Evolutionary conservation across 2,797 vertebrate genomes (phyloP).

Genomic region (Notolepis coatsorum): DNA sequence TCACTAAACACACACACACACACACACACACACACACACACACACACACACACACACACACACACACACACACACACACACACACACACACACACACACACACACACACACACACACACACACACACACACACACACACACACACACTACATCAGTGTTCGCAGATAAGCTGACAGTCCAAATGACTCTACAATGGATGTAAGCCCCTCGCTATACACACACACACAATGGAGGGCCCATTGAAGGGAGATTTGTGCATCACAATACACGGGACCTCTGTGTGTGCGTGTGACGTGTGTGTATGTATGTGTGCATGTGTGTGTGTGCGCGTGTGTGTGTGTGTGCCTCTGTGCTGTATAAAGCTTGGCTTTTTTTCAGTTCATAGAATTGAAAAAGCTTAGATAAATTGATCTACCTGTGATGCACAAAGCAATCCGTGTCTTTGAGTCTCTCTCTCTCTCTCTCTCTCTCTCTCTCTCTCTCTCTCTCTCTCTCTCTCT

Average conservation of each 20-base stretch:
- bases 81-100: not conserved
- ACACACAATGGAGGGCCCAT: conserved; percentile 58
- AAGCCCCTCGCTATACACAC: conserved; percentile 64
- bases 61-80: not conserved
- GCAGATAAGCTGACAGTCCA: conserved; percentile 60
- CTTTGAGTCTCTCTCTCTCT: not conserved
- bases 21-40: not conserved
- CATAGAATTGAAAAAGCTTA: conserved; percentile 28
- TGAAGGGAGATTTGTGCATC: conserved; percentile 63
- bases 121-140: not conserved
- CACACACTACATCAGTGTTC: too few species aligned
- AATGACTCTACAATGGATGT: conserved; percentile 63
- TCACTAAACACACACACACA: not conserved
- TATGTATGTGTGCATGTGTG: conserved; percentile 4
- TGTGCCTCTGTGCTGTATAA: conserved; percentile 17
- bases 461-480: not conserved
- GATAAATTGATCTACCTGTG: conserved; percentile 30
- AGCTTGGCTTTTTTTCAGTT: conserved; percentile 7
- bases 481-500: not conserved
- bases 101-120: conserved; percentile 4
- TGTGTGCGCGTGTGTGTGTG: conserved; percentile 8
- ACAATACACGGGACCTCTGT: conserved; percentile 35
- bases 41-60: not conserved
- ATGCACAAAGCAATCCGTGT: conserved; percentile 10
- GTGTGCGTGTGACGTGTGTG: conserved; percentile 14